Conservation (phyloP, 2,113 vertebrate genomes). For the Origma solitaria region DNA sequence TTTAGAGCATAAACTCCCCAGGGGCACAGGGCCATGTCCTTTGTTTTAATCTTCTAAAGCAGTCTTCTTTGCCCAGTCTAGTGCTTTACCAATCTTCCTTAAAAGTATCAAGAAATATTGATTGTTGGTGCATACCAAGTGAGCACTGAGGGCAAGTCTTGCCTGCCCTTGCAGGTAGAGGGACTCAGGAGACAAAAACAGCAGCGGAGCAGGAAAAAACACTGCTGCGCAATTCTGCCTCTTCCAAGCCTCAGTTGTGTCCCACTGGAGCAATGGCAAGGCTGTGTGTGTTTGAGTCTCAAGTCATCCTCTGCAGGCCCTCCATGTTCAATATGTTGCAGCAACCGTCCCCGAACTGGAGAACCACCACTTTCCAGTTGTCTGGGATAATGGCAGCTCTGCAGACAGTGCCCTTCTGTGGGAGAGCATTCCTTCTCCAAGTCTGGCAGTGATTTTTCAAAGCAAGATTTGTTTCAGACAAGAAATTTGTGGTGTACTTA, state of each 20-base stretch:
- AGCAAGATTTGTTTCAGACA: conserved; percentile 1
- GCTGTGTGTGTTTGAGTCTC: not conserved
- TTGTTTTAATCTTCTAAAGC: conserved; percentile 55
- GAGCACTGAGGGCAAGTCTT: not conserved
- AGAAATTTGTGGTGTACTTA: not conserved
- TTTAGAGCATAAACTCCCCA: not conserved
- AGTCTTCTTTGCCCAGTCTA: not conserved
- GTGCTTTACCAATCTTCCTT: conserved; percentile 20
- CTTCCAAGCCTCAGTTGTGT: not conserved
- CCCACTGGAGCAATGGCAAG: not conserved
- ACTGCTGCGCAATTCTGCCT: not conserved
- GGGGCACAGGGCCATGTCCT: not conserved
- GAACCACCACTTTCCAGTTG: not conserved
- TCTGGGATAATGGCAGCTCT: not conserved
- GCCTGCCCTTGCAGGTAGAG: not conserved
- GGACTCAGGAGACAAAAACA: not conserved
- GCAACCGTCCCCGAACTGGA: not conserved
- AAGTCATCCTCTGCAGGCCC: not conserved
- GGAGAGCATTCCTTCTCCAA: not conserved
- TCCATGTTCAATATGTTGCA: not conserved
- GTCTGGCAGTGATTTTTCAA: conserved; percentile 37
- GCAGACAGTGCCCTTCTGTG: not conserved
- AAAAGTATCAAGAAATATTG: conserved; percentile 20
- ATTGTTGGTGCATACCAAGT: not conserved
- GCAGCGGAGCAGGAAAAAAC: not conserved